A percentile compares a stretch with the other conserved stretches of the same genome.
These are phyloP conservation scores for Drosophila punjabiensis DNA, from an alignment of 1,140 invertebrate genomes.

Conservation along the genomic window DNA sequence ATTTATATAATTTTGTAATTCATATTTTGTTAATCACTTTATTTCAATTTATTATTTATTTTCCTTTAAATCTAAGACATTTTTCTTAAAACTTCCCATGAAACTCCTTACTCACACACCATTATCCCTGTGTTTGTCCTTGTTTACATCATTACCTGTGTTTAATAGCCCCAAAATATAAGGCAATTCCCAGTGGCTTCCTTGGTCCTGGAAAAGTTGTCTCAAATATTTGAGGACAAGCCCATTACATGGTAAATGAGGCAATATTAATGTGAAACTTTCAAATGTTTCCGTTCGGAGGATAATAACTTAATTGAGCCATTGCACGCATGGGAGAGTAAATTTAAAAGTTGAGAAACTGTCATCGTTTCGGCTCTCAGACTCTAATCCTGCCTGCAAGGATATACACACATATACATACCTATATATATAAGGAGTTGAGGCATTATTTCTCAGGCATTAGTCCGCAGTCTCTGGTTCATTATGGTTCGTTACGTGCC, in stretches of 20 bases:
- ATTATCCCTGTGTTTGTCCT: background rate
- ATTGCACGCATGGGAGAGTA: constrained; percentile 68
- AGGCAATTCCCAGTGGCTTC: background rate
- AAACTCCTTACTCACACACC: background rate
- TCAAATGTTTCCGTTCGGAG: constrained; percentile 53
- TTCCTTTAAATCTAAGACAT: background rate
- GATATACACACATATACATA: background rate
- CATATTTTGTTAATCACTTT: background rate
- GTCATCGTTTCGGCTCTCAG: constrained; percentile 31
- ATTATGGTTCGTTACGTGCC: constrained; percentile 73
- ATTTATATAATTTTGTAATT: background rate
- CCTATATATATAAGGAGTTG: constrained; percentile 24
- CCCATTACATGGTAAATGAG: constrained; percentile 64
- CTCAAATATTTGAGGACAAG: constrained; percentile 43
- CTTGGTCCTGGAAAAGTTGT: constrained; percentile 15
- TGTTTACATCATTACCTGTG: constrained; percentile 41
- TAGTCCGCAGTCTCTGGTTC: constrained; percentile 13
- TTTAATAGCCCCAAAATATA: constrained; percentile 11
- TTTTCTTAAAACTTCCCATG: background rate
- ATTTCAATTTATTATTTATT: background rate
- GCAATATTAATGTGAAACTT: constrained; percentile 67
- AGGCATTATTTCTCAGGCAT: constrained; percentile 2
- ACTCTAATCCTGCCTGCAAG: constrained; percentile 27
- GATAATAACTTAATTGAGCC: constrained; percentile 78
- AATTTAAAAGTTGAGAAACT: constrained; percentile 71